These are phyloP conservation scores for Phoeniculus purpureus DNA, from an alignment of 2,797 vertebrate species.

Conservation along the genomic window DNA sequence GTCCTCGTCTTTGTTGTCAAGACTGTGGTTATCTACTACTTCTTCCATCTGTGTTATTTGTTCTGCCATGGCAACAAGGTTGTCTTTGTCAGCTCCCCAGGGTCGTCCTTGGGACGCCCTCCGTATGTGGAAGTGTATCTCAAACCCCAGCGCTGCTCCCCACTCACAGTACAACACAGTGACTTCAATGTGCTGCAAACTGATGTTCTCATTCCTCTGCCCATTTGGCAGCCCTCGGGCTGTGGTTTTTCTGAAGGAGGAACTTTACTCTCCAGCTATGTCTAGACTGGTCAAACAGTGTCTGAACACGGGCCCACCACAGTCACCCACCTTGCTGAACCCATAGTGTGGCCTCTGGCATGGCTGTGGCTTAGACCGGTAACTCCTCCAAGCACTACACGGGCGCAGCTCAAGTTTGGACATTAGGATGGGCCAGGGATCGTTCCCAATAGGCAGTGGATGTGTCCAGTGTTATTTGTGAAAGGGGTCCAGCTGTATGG, in stretches of 20 bases:
- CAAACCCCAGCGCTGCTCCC: background rate
- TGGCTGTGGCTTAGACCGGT: background rate
- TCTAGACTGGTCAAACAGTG: background rate
- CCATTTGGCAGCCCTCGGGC: background rate
- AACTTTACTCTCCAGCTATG: background rate
- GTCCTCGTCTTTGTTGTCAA: slow-evolving; percentile 39
- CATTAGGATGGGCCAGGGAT: background rate
- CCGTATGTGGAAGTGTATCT: background rate
- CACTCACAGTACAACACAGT: background rate
- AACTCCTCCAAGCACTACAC: background rate
- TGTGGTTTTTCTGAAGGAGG: slow-evolving; percentile 17
- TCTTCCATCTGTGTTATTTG: slow-evolving; percentile 38
- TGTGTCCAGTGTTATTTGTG: background rate
- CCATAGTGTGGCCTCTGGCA: background rate
- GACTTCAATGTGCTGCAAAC: background rate
- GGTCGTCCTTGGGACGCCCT: slow-evolving; percentile 3
- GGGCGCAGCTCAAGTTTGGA: background rate
- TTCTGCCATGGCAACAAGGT: slow-evolving; percentile 24
- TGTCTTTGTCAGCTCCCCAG: slow-evolving; percentile 17
- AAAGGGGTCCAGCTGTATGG: background rate
- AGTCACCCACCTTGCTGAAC: background rate
- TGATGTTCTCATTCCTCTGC: background rate
- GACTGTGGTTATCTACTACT: slow-evolving; percentile 14
- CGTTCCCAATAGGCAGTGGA: background rate
- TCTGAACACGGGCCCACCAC: background rate